Conservation (phyloP, 1,140 invertebrate genomes). For the Latrodectus geometricus region DNA sequence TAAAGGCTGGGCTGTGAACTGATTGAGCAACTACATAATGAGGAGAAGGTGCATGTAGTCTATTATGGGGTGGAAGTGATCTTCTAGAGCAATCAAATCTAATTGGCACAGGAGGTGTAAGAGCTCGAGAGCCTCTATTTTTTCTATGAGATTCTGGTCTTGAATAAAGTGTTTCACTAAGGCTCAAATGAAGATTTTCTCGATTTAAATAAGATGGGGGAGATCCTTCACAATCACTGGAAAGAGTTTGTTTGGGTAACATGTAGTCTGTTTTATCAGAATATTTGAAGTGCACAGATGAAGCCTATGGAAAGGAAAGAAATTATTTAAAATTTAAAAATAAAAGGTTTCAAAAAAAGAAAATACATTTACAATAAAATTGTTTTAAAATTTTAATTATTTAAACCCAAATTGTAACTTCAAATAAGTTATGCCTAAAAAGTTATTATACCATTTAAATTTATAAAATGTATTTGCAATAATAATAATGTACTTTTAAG, state of each 20-base stretch:
- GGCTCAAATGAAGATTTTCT: slow-evolving; percentile 36
- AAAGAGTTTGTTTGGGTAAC: slow-evolving; percentile 73
- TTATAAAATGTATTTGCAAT: too few relatives aligned
- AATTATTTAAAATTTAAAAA: neutral
- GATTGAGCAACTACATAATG: slow-evolving; percentile 48
- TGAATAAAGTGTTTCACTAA: slow-evolving; percentile 71
- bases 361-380: neutral
- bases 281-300: slow-evolving; percentile 91
- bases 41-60: slow-evolving; percentile 43
- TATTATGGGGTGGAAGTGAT: slow-evolving; percentile 52
- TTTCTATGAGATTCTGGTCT: slow-evolving; percentile 74
- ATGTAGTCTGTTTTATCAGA: slow-evolving; percentile 87
- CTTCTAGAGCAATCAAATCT: slow-evolving; percentile 67
- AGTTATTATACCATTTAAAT: too few relatives aligned
- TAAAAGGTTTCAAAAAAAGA: neutral
- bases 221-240: slow-evolving; percentile 86
- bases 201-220: slow-evolving; percentile 72
- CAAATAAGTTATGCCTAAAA: neutral
- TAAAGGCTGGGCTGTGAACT: slow-evolving; percentile 13
- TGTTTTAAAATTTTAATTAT: neutral
- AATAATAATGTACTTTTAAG: too few relatives aligned
- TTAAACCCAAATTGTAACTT: neutral
- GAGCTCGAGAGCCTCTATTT: slow-evolving; percentile 91
- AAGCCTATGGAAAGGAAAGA: slow-evolving; percentile 30
- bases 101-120: slow-evolving; percentile 75